Percentiles rank a stretch among this genome's conserved stretches.
phyloP scores from a whole-genome alignment of 2,113 vertebrate species.

The Ophthalmolycus amberensis region DNA sequence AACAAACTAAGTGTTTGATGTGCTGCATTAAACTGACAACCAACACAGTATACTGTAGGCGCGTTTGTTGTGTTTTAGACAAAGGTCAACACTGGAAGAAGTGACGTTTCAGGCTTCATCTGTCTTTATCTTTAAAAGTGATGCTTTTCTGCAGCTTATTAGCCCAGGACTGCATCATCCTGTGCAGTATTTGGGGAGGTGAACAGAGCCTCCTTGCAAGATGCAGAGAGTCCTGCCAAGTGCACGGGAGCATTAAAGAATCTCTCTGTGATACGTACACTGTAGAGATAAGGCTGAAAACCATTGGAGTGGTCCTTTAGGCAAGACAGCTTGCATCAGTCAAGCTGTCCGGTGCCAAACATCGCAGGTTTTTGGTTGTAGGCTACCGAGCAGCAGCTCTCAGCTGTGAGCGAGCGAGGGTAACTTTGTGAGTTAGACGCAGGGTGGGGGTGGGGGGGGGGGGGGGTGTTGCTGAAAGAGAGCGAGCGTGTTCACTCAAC shows the following conservation, averaged over 20 bases:
- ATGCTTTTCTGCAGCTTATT: constrained; percentile 19
- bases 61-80: neutral
- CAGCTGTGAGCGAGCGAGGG: constrained; percentile 30
- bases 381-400: constrained; percentile 49
- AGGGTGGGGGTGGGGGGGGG: too few relatives aligned
- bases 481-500: constrained; percentile 56
- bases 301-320: constrained; percentile 60
- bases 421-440: constrained; percentile 46
- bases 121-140: neutral
- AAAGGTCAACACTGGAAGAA: neutral
- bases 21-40: neutral
- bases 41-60: neutral
- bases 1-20: neutral
- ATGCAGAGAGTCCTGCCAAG: constrained; percentile 48
- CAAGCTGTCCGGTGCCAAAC: constrained; percentile 45
- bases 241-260: constrained; percentile 56
- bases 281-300: constrained; percentile 66
- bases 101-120: neutral
- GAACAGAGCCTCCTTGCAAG: constrained; percentile 37
- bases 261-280: constrained; percentile 53
- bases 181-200: constrained; percentile 20
- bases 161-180: constrained; percentile 29
- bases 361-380: constrained; percentile 38
- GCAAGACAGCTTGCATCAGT: constrained; percentile 62
- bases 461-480: constrained; percentile 33